These are phyloP conservation scores for Tetragnatha montana DNA, from an alignment of 2,888 invertebrate genomes.

Conservation along the genomic window DNA sequence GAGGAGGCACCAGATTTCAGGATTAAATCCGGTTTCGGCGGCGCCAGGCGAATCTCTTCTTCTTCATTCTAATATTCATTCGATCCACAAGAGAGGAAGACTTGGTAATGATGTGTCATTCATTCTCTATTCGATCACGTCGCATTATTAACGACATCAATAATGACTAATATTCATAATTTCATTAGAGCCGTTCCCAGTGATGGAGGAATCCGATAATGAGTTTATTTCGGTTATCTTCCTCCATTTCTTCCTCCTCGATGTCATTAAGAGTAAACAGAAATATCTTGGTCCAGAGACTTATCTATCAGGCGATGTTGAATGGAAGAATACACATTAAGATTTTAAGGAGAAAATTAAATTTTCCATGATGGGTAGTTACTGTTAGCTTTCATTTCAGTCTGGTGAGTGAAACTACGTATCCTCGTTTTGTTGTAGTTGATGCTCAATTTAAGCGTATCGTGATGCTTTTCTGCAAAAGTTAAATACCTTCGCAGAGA, in stretches of 20 bases:
- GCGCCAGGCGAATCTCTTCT: not conserved
- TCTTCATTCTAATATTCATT: not conserved
- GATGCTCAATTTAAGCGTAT: too few species aligned
- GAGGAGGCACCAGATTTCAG: not conserved
- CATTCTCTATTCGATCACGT: not conserved
- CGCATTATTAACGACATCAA: constrained; percentile 47
- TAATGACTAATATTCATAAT: constrained; percentile 49
- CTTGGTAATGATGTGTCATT: constrained; percentile 27
- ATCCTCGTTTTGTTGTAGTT: too few species aligned
- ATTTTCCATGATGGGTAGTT: too few species aligned
- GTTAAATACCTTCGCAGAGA: too few species aligned
- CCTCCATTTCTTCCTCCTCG: not conserved
- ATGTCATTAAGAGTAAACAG: not conserved
- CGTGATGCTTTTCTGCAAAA: too few species aligned
- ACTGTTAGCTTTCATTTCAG: too few species aligned
- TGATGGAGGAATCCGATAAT: constrained; percentile 55
- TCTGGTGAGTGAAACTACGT: too few species aligned
- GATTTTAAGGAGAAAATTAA: too few species aligned
- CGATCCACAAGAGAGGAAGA: not conserved
- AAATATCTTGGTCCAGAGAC: not conserved
- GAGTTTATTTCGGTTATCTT: constrained; percentile 28
- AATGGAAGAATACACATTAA: too few species aligned
- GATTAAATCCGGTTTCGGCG: not conserved
- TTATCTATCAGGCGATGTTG: not conserved
- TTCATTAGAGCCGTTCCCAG: constrained; percentile 42